A percentile compares a stretch with the other conserved stretches of the same genome.
These are phyloP conservation scores for Phortica okadai DNA, from an alignment of 2,888 invertebrate genomes.

Conservation along the genomic window DNA sequence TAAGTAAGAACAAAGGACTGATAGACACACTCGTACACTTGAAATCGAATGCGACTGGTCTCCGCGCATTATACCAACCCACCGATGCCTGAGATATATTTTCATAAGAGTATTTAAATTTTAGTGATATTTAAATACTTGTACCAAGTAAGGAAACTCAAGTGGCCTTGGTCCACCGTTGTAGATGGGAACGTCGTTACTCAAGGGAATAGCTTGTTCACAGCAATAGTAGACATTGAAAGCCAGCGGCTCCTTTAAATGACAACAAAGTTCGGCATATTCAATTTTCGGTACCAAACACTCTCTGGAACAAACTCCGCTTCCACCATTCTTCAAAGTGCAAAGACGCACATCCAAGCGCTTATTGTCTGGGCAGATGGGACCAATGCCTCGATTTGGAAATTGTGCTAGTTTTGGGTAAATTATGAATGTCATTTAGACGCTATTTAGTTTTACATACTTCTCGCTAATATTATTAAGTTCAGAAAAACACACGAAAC, in stretches of 20 bases:
- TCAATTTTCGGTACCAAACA: not conserved
- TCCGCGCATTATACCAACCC: not conserved
- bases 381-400: not conserved
- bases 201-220: not conserved
- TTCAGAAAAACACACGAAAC: no score
- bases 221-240: slow-evolving; percentile 4
- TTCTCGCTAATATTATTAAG: no score
- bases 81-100: not conserved
- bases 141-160: not conserved
- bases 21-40: not conserved
- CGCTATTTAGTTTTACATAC: no score
- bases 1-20: not conserved
- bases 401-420: not conserved
- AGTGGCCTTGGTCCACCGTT: not conserved
- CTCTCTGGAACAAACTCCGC: not conserved
- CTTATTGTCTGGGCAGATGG: not conserved
- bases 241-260: not conserved
- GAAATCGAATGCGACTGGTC: not conserved
- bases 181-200: not conserved
- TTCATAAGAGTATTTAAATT: not conserved
- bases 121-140: not conserved
- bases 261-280: slow-evolving; percentile 6
- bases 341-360: not conserved
- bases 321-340: not conserved
- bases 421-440: no score